Evolutionary conservation across 2,888 invertebrate genomes (phyloP).

Genomic region (Amphiduros pacificus): DNA sequence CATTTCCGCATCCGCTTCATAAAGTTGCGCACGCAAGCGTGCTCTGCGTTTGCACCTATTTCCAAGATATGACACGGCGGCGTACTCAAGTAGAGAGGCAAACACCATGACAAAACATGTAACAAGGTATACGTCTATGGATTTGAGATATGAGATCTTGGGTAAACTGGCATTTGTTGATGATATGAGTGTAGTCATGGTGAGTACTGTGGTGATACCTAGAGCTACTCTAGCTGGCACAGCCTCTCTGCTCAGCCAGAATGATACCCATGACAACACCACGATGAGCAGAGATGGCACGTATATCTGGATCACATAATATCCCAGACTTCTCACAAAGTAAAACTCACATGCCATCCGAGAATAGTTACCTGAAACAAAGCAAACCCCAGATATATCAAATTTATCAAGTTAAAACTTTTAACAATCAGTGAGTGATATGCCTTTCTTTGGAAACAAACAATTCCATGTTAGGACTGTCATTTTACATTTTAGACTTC

Average conservation of each 20-base stretch:
- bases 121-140: constrained; percentile 92
- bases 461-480: too few relatives aligned
- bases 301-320: constrained; percentile 66
- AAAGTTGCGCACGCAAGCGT: too few relatives aligned
- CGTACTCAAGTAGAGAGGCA: constrained; percentile 95
- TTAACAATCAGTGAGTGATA: neutral
- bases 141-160: constrained; percentile 57
- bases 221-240: constrained; percentile 57
- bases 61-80: constrained; percentile 94
- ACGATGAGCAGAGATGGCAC: constrained; percentile 63
- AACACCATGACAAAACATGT: constrained; percentile 99
- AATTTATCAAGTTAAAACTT: neutral
- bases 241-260: constrained; percentile 60
- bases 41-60: constrained; percentile 18
- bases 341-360: constrained; percentile 67
- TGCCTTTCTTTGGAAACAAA: too few relatives aligned
- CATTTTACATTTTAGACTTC: too few relatives aligned
- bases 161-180: constrained; percentile 56
- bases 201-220: constrained; percentile 58
- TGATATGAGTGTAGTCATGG: constrained; percentile 59
- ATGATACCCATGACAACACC: constrained; percentile 72
- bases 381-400: neutral
- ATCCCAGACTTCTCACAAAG: constrained; percentile 81
- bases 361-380: constrained; percentile 53
- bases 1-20: too few relatives aligned